Conservation (phyloP, 2,797 vertebrate genomes). For the Eulemur mongoz region DNA sequence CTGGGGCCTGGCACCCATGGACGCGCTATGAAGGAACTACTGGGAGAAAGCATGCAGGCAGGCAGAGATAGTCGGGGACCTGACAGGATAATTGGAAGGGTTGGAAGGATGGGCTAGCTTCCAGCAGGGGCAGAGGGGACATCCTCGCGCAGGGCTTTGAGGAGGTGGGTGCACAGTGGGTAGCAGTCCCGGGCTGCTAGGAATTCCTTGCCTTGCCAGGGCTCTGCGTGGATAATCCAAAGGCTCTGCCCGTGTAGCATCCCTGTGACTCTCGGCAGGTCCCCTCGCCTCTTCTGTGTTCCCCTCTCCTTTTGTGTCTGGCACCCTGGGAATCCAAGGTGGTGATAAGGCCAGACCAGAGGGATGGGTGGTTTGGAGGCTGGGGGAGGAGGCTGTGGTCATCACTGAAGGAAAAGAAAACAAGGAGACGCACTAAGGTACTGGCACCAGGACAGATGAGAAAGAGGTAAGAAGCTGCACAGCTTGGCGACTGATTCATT, state of each 20-base stretch:
- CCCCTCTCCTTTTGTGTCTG: not conserved
- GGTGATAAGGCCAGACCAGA: not conserved
- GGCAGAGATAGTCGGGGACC: not conserved
- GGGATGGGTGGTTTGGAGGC: not conserved
- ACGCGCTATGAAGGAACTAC: not conserved
- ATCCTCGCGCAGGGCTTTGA: not conserved
- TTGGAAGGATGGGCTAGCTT: not conserved
- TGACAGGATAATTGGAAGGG: not conserved
- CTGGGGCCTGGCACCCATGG: not conserved
- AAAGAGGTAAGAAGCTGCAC: not conserved
- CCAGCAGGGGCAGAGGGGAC: not conserved
- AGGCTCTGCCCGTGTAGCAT: not conserved
- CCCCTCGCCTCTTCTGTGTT: not conserved
- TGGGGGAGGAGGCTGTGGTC: not conserved
- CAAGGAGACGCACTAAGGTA: not conserved
- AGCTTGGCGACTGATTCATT: not conserved
- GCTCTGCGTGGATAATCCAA: not conserved
- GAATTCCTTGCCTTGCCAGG: not conserved
- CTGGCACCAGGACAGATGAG: not conserved
- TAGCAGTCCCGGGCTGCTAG: not conserved
- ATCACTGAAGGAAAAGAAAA: not conserved
- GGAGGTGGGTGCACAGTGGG: not conserved
- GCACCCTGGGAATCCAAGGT: not conserved
- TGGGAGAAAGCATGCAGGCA: not conserved
- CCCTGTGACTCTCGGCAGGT: not conserved